Percentiles rank a stretch among this genome's conserved stretches.
Conservation (phyloP, 2,797 vertebrate species). For the Mustela erminea region DNA sequence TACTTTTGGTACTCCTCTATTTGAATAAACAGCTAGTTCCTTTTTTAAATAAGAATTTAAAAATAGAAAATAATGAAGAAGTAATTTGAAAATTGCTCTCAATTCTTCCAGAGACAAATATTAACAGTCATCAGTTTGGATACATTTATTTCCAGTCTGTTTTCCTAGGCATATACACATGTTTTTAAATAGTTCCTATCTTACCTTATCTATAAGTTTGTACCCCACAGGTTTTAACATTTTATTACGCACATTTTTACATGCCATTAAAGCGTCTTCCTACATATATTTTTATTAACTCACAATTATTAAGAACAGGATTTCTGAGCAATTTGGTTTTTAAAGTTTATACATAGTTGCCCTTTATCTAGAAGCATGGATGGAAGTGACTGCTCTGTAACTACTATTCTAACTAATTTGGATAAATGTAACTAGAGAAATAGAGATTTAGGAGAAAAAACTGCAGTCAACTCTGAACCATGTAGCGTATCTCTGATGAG, state of each 20-base stretch:
- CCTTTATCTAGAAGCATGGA: not conserved
- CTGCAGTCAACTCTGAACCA: not conserved
- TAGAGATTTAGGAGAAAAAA: not conserved
- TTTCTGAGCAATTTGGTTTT: not conserved
- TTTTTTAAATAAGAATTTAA: constrained; percentile 26
- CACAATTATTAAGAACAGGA: not conserved
- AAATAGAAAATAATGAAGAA: constrained; percentile 2
- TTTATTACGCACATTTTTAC: not conserved
- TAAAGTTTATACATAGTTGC: not conserved
- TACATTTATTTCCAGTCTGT: constrained; percentile 1
- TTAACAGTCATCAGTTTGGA: not conserved
- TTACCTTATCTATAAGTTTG: not conserved
- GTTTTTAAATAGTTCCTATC: constrained; percentile 21
- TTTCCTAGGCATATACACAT: not conserved
- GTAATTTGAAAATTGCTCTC: not conserved
- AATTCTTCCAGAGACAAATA: not conserved
- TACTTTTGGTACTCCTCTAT: not conserved
- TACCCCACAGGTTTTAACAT: not conserved
- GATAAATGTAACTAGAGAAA: not conserved
- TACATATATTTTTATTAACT: not conserved
- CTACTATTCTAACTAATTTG: not conserved
- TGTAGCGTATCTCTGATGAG: not conserved
- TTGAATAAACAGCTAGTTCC: not conserved
- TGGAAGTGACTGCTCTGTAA: not conserved
- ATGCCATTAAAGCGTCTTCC: not conserved